Conservation (phyloP, 2,113 vertebrate genomes). For the Pteropus alecto region DNA sequence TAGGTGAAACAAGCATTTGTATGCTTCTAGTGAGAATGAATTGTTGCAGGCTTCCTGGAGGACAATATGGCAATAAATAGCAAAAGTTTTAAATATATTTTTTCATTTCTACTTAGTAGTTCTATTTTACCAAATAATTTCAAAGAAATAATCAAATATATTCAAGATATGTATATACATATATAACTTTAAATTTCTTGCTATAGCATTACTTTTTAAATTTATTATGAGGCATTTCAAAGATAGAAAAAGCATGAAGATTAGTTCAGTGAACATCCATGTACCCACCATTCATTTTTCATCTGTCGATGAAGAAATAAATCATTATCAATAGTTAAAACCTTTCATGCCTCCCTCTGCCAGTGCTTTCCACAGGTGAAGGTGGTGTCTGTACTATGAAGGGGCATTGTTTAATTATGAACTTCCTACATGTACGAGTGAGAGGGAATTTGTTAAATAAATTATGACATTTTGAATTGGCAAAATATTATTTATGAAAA, state of each 20-base stretch:
- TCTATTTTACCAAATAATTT: constrained; percentile 17
- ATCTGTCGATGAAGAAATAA: not conserved
- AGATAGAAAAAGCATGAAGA: not conserved
- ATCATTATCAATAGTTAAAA: not conserved
- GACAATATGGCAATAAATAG: not conserved
- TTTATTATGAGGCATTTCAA: not conserved
- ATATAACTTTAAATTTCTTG: not conserved
- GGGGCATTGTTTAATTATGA: not conserved
- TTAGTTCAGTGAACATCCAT: not conserved
- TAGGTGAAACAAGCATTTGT: not conserved
- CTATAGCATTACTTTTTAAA: not conserved
- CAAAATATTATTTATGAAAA: constrained; percentile 15
- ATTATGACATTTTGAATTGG: not conserved
- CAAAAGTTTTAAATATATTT: not conserved
- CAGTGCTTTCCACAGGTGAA: not conserved
- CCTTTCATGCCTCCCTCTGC: not conserved
- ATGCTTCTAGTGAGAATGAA: not conserved
- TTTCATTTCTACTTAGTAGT: not conserved
- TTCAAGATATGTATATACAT: not conserved
- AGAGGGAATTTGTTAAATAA: not conserved
- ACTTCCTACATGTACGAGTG: not conserved
- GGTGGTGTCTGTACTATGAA: not conserved
- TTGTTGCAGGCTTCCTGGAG: not conserved
- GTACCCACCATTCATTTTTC: not conserved
- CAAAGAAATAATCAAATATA: not conserved